Conservation (phyloP, 2,888 invertebrate genomes). For the Latheticus oryzae region DNA sequence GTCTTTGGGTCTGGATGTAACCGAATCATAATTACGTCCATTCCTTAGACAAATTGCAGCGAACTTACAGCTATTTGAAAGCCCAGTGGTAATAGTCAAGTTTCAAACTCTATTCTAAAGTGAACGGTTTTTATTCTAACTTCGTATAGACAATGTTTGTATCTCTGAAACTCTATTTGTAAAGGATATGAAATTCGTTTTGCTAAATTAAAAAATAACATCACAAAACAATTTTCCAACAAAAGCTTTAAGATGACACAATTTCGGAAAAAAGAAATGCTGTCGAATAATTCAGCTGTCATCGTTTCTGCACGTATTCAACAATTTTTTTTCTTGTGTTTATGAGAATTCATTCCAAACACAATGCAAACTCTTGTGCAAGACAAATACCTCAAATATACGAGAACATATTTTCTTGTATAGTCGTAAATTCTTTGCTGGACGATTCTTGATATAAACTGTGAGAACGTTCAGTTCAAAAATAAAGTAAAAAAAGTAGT, state of each 20-base stretch:
- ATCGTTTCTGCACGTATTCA: conserved; percentile 1
- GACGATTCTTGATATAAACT: conserved; percentile 39
- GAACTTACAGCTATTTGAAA: conserved; percentile 22
- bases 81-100: conserved; percentile 1
- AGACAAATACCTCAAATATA: conserved; percentile 39
- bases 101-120: no score
- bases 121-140: no score
- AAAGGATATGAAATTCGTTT: conserved; percentile 18
- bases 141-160: no score
- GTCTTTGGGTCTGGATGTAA: conserved; percentile 32
- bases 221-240: conserved; percentile 3
- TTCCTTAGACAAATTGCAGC: conserved; percentile 34
- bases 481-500: conserved; percentile 48
- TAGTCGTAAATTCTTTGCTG: conserved; percentile 38
- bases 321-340: conserved; percentile 29
- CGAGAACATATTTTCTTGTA: conserved; percentile 33
- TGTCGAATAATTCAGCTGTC: no score
- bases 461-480: conserved; percentile 49
- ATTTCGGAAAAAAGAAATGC: no score
- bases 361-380: conserved; percentile 27
- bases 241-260: no score
- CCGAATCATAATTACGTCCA: conserved; percentile 38
- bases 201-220: conserved; percentile 26
- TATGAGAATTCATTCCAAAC: conserved; percentile 32
- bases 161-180: no score